Evolutionary conservation across 2,113 vertebrate species (phyloP).

Genomic region (Recurvirostra avosetta): DNA sequence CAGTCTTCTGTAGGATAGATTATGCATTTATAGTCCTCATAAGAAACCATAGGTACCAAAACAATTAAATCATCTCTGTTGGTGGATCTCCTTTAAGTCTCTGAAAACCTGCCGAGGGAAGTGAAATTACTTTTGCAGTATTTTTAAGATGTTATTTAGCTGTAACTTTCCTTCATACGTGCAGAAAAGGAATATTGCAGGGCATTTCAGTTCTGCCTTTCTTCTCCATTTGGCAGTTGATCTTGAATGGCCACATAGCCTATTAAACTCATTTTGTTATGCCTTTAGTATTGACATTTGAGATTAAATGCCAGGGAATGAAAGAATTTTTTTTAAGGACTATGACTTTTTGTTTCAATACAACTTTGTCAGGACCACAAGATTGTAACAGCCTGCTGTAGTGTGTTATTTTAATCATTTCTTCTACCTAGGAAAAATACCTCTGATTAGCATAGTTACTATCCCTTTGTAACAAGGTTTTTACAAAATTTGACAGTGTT

Average conservation of each 20-base stretch:
- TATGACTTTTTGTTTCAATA: background rate
- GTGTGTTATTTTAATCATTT: background rate
- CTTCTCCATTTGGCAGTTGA: background rate
- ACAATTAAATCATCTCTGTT: background rate
- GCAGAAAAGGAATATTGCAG: background rate
- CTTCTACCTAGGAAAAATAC: background rate
- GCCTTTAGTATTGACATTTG: constrained; percentile 11
- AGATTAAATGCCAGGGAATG: constrained; percentile 13
- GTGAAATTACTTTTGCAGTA: background rate
- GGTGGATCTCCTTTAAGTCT: background rate
- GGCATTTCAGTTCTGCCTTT: constrained; percentile 9
- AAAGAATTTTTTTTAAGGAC: background rate
- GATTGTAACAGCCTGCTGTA: background rate
- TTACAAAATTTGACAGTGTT: background rate
- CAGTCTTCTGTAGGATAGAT: background rate
- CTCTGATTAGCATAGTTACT: background rate
- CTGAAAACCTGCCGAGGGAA: background rate
- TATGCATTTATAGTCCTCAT: background rate
- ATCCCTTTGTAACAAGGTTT: background rate
- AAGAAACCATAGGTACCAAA: background rate
- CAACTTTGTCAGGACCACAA: background rate
- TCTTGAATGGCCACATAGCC: background rate
- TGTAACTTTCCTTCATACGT: background rate
- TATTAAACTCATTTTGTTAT: constrained; percentile 14
- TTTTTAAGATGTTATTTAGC: background rate